Evolutionary conservation across 1,140 invertebrate genomes (phyloP), one percentile per base, ranked within the genome.

Genomic region (Caerostris extrusa): DNA sequence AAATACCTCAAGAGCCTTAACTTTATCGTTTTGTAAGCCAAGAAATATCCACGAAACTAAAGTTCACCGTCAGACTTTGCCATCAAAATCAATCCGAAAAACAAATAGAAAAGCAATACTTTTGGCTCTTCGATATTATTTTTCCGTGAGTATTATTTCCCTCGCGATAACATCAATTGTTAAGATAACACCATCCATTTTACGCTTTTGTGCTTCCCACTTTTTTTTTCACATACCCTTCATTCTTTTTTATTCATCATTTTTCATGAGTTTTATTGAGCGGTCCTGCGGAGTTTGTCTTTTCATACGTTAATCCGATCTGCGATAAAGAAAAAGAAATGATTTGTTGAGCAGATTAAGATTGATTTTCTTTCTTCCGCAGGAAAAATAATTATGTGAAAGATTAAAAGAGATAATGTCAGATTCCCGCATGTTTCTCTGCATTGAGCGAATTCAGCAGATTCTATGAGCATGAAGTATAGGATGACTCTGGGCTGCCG

Each of bases 91-190:
- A 60, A 87, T 61, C 60, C 57, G n/a, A 53, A 87, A 87, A 87
- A 87, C 58, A 64, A 87, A 87, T 53, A 87, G n/a, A 87, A 87
- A 87, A 87, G 57, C 85, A 87, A 87, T 87, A 87, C 60, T 61
- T 34, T 87, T 60, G 60, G 34, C 19, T 87, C 85, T 17, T 83
- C 82, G 56, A 83, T 83, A 87, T 87, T 61, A 87, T 61, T 61
- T 87, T 87, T 87, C 85, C 60, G 3, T n/a, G 85, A 87, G 85
- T 87, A 87, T 87, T 87, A 87, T 87, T 19, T 64, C 60, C 58
- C 85, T 14, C n/a, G 6, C 19, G 85, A 87, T 87, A 87, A 87
- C 85, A 87, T 87, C 85, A 64, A 87, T 87, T 87, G 19, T 87
- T 61, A 61, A 87, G 85, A 87, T 87, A 87, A 64, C n/a, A 64